Evolutionary conservation across 2,113 vertebrate genomes (phyloP), one percentile per base, ranked within the genome.

Genomic region (Calidris pygmaea): DNA sequence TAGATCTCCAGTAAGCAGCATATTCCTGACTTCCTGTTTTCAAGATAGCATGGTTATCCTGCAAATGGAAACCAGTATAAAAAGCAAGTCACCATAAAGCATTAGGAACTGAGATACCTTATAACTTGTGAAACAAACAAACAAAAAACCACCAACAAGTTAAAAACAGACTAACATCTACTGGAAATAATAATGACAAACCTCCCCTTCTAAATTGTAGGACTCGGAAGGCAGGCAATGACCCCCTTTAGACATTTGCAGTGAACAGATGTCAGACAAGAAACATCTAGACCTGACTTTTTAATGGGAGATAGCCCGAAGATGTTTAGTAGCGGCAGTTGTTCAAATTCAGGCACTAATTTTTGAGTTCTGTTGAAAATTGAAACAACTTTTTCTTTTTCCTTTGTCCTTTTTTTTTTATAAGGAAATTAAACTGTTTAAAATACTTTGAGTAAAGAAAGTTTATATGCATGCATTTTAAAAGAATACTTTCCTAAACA

Each of bases 71-170:
- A 65, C 12, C 21, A 47, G 6, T 62, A 14, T 20, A 60, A 91
- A 53, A 86, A 77, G 3, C 30, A 89, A 91, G 8, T 39, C 50
- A 43, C 6, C 23, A 45, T 48, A 53, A 92, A 90, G 21, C 14
- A 43, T 20, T 7, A 76, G 35, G 14, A 92, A 83, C 27, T 39
- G 4, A 39, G 37, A 39, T 66, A 48, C 30, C 13, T 16, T 39
- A 1, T 43, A 78, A 74, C 23, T 3, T 67, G 14, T 43, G 24
- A 80, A 66, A 82, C 7, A 84, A 87, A 83, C 2, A 37, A 37
- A 60, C 1, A 45, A 24, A n/a, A 34, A 37, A 19, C 4, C 7
- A 7, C 43, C 11, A 11, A 1, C 3, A 53, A 58, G 22, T 1
- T 1, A 45, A 66, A 84, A 71, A 3, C 19, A 77, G 13, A 53